phyloP scores from a whole-genome alignment of 1,140 invertebrate genomes.

The Eumeta japonica region DNA sequence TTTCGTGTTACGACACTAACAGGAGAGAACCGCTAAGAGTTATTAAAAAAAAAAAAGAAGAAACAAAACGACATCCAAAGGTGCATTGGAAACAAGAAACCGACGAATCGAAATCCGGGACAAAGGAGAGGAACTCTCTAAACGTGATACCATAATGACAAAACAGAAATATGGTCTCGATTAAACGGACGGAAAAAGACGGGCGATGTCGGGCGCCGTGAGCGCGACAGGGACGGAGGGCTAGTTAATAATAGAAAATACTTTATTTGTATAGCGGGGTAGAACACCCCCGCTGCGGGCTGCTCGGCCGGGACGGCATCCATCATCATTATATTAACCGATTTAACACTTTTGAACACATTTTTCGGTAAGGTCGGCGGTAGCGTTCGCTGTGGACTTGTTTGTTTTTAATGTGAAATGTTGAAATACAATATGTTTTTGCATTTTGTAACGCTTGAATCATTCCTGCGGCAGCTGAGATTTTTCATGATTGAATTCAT shows the following conservation, averaged over 20 bases:
- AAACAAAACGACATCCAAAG: conserved; percentile 31
- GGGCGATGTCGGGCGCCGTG: conserved; percentile 17
- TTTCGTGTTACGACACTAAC: too few species aligned
- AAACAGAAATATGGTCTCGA: conserved; percentile 58
- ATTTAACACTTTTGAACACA: conserved; percentile 58
- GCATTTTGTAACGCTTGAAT: conserved; percentile 1
- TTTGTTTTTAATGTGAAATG: too few species aligned
- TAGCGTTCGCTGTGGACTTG: too few species aligned
- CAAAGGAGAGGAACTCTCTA: conserved; percentile 54
- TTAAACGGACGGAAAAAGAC: conserved; percentile 42
- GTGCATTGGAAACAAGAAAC: conserved; percentile 50
- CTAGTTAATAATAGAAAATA: conserved; percentile 57
- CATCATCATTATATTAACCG: conserved; percentile 58
- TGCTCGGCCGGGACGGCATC: conserved; percentile 50
- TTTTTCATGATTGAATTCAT: conserved; percentile 11
- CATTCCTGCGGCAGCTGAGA: conserved; percentile 10
- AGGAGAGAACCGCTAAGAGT: conserved; percentile 25
- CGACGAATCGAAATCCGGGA: conserved; percentile 40
- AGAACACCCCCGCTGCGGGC: conserved; percentile 56
- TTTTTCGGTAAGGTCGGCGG: too few species aligned
- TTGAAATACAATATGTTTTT: conserved; percentile 31
- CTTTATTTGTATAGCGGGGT: conserved; percentile 57
- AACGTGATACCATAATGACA: conserved; percentile 56
- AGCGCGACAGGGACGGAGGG: conserved; percentile 28
- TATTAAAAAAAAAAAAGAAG: conserved; percentile 42